Percentiles rank a stretch among this genome's conserved stretches.
Conservation (phyloP, 2,888 invertebrate species). For the Sclerodermus sp. region DNA sequence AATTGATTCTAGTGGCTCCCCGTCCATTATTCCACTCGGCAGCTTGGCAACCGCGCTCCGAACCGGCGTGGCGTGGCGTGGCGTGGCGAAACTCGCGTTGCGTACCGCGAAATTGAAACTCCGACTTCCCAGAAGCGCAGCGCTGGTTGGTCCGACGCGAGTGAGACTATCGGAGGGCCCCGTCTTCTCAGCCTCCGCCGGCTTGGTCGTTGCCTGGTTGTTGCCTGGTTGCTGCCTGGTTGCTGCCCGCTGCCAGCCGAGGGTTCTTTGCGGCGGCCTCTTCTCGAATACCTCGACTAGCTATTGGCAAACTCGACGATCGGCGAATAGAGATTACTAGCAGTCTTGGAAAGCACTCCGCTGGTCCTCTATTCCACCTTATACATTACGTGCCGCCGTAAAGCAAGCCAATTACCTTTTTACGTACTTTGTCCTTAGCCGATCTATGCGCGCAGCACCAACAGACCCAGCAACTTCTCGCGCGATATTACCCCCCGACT, state of each 20-base stretch:
- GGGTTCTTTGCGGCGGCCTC: not conserved
- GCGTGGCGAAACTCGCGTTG: not conserved
- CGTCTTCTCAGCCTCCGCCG: too few species aligned
- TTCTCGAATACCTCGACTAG: not conserved
- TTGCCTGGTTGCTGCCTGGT: too few species aligned
- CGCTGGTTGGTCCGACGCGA: too few species aligned
- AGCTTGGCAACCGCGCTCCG: not conserved
- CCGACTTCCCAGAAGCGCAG: not conserved
- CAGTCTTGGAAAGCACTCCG: not conserved
- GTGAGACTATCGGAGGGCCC: too few species aligned
- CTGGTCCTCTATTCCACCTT: too few species aligned
- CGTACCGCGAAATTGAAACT: not conserved
- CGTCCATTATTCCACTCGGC: slow-evolving; percentile 11
- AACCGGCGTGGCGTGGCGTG: not conserved
- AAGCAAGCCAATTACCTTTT: too few species aligned
- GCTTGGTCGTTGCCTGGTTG: too few species aligned
- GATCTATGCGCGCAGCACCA: too few species aligned
- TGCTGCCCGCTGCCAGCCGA: not conserved
- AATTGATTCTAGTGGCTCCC: slow-evolving; percentile 15
- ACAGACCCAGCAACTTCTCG: too few species aligned
- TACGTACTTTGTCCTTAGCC: too few species aligned
- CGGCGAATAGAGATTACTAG: slow-evolving; percentile 4
- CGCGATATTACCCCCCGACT: too few species aligned
- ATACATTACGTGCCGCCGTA: too few species aligned
- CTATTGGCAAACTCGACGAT: slow-evolving; percentile 8